A percentile compares a stretch with the other conserved stretches of the same genome.
Conservation (phyloP, 64 coral and sea anemone genomes). For the Pocillopora verrucosa region DNA sequence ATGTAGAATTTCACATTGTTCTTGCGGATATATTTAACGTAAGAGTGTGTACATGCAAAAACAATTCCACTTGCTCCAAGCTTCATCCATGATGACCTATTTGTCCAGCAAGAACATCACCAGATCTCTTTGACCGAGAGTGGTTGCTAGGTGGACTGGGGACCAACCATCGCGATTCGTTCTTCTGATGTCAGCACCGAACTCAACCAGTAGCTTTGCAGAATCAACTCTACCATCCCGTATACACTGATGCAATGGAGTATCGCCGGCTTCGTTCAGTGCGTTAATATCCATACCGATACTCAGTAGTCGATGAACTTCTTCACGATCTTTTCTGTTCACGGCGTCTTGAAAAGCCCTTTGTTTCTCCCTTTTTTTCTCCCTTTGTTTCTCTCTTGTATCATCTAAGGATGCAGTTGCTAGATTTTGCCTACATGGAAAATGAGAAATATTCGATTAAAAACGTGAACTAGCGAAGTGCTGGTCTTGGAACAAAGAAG, state of each 20-base stretch:
- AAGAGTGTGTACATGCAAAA: not conserved
- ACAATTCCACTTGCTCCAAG: not conserved
- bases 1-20: not conserved
- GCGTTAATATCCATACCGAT: conserved; percentile 65
- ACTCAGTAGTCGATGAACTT: conserved; percentile 54
- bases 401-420: not conserved
- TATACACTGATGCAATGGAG: conserved; percentile 72
- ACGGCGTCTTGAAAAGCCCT: conserved; percentile 62
- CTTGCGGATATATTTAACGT: not conserved
- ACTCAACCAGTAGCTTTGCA: conserved; percentile 69
- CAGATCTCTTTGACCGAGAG: conserved; percentile 71
- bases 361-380: conserved; percentile 21
- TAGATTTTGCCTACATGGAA: not conserved
- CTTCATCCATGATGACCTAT: not conserved
- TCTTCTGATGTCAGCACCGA: conserved; percentile 66
- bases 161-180: conserved; percentile 79
- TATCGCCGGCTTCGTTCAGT: conserved; percentile 64
- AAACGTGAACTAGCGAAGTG: too few relatives aligned
- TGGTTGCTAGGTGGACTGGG: conserved; percentile 69
- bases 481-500: too few relatives aligned
- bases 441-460: too few relatives aligned
- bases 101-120: conserved; percentile 35
- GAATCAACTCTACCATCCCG: conserved; percentile 69
- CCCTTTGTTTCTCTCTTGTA: conserved; percentile 25
- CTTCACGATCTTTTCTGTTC: conserved; percentile 38